Conservation (phyloP, 1,140 invertebrate genomes). For the Drosophila eugracilis region DNA sequence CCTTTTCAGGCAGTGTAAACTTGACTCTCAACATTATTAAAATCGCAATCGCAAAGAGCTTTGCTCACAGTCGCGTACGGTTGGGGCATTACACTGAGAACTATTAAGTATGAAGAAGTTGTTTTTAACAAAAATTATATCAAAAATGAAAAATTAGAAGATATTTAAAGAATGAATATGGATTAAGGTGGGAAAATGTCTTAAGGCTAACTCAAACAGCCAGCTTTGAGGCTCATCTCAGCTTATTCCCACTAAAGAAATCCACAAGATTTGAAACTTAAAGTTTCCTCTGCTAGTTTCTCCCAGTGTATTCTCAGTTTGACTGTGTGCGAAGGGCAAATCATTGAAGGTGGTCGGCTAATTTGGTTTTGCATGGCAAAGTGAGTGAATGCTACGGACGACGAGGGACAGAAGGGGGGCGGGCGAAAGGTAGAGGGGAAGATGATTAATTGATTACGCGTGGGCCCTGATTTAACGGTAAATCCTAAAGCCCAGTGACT, state of each 20-base stretch:
- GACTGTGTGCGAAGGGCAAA: constrained; percentile 20
- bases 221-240: no score
- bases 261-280: not conserved
- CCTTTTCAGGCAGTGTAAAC: constrained; percentile 13
- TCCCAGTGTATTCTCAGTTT: not conserved
- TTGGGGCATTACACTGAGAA: not conserved
- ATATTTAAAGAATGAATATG: no score
- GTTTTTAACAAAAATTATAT: no score
- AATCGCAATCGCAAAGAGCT: constrained; percentile 25
- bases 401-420: no score
- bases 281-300: not conserved
- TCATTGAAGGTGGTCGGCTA: constrained; percentile 30
- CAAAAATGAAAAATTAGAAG: no score
- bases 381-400: not conserved
- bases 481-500: constrained; percentile 8
- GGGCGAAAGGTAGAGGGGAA: not conserved
- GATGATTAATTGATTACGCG: constrained; percentile 67
- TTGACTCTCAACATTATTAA: constrained; percentile 41
- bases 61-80: constrained; percentile 4
- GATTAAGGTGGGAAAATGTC: no score
- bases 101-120: no score
- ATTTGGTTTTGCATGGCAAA: constrained; percentile 33
- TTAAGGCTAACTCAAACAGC: no score
- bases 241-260: no score
- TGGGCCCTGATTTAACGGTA: constrained; percentile 41